A percentile compares a stretch with the other conserved stretches of the same genome.
Conservation (phyloP, 2,888 invertebrate genomes). For the Polyommatus iphigenia region DNA sequence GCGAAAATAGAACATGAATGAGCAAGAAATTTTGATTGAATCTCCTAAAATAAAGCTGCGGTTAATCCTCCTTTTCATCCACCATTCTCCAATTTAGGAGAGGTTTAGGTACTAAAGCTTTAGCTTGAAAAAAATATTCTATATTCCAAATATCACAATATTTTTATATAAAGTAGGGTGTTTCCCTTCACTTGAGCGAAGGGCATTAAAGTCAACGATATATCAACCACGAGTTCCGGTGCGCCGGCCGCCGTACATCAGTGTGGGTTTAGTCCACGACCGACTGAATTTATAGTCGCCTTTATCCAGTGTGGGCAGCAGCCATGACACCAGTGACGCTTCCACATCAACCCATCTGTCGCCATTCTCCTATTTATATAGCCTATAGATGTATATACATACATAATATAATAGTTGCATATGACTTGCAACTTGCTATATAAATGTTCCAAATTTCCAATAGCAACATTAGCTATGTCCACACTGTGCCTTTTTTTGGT, state of each 20-base stretch:
- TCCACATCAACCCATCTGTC: background rate
- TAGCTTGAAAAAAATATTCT: too few species aligned
- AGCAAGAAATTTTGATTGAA: background rate
- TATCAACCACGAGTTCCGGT: constrained; percentile 26
- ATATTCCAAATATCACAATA: too few species aligned
- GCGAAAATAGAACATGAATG: background rate
- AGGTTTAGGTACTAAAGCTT: too few species aligned
- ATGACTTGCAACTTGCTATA: too few species aligned
- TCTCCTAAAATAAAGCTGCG: background rate
- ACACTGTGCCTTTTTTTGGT: too few species aligned
- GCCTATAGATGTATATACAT: too few species aligned
- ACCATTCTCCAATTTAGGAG: too few species aligned
- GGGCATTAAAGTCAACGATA: constrained; percentile 14
- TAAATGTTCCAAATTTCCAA: too few species aligned
- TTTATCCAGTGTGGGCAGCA: constrained; percentile 24
- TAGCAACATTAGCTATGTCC: too few species aligned
- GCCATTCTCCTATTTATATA: background rate
- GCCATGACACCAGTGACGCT: background rate
- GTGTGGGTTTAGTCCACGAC: constrained; percentile 21
- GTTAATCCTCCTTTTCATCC: background rate
- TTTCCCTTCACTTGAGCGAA: constrained; percentile 12
- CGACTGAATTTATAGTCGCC: constrained; percentile 6
- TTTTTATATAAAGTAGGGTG: background rate
- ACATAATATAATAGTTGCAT: too few species aligned
- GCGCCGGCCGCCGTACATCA: background rate